Evolutionary conservation across 2,113 vertebrate species (phyloP).

Genomic region (Probosciger aterrimus): DNA sequence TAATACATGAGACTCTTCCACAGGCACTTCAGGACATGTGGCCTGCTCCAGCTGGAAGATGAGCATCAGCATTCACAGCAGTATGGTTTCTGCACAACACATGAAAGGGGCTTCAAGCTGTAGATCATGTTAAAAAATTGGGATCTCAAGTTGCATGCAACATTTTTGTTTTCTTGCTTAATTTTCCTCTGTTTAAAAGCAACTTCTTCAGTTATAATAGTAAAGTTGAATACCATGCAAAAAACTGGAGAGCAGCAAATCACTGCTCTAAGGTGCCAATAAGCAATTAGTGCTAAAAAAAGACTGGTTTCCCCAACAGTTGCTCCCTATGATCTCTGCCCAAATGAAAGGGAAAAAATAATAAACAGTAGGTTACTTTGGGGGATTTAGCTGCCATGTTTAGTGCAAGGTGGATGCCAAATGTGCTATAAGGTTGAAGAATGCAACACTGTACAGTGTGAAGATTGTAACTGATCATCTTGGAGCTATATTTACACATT

Average conservation of each 20-base stretch:
- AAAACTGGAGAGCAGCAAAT: neutral
- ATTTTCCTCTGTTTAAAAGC: neutral
- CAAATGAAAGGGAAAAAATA: neutral
- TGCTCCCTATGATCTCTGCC: neutral
- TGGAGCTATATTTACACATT: neutral
- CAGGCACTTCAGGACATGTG: neutral
- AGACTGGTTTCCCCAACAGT: neutral
- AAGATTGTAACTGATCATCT: neutral
- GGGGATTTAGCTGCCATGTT: neutral
- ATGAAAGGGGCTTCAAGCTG: neutral
- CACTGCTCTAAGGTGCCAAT: neutral
- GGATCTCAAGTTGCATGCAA: neutral
- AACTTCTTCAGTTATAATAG: neutral
- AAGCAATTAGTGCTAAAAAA: neutral
- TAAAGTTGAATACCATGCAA: neutral
- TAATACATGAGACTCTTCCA: neutral
- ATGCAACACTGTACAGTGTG: neutral
- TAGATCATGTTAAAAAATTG: fast-evolving
- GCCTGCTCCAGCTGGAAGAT: neutral
- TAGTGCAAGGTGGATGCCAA: neutral
- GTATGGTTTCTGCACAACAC: neutral
- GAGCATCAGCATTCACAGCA: neutral
- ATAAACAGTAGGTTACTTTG: neutral
- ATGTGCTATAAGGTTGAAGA: neutral
- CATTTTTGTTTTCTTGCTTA: neutral